phyloP scores from a whole-genome alignment of 2,888 invertebrate species.

The Eristalis pertinax region DNA sequence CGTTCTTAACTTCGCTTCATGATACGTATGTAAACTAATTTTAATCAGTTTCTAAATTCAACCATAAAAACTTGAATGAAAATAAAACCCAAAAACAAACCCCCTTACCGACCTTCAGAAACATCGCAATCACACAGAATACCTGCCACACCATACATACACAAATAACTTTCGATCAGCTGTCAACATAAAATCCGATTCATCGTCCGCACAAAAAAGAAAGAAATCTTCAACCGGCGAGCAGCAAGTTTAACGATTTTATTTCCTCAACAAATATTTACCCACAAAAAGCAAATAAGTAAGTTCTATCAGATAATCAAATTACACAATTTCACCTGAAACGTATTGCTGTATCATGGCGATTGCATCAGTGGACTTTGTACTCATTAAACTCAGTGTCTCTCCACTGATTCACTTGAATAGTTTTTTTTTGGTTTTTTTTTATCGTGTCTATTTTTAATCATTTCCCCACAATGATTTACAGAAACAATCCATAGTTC shows the following conservation, averaged over 20 bases:
- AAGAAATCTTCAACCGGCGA: slow-evolving; percentile 27
- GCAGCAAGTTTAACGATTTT: slow-evolving; percentile 2
- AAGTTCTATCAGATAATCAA: not conserved
- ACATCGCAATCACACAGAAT: slow-evolving; percentile 13
- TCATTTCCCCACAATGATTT: slow-evolving; percentile 4
- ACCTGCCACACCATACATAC: not conserved
- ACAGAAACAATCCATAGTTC: slow-evolving; percentile 7
- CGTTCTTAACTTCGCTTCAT: no score
- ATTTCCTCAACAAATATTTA: not conserved
- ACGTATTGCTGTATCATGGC: not conserved
- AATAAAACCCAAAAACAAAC: not conserved
- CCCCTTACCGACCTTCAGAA: not conserved
- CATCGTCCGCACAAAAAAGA: not conserved
- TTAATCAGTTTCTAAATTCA: not conserved
- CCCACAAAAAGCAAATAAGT: slow-evolving; percentile 12
- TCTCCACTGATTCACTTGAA: slow-evolving; percentile 12
- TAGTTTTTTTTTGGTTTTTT: not conserved
- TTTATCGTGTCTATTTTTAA: slow-evolving; percentile 31
- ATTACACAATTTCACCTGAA: not conserved
- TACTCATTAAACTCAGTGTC: not conserved
- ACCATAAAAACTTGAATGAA: not conserved
- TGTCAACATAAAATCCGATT: slow-evolving; percentile 12
- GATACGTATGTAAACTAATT: no score
- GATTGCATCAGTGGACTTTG: slow-evolving; percentile 33
- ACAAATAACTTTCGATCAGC: not conserved